phyloP scores from a whole-genome alignment of 2,113 vertebrate genomes.

The Eulacestoma nigropectus region DNA sequence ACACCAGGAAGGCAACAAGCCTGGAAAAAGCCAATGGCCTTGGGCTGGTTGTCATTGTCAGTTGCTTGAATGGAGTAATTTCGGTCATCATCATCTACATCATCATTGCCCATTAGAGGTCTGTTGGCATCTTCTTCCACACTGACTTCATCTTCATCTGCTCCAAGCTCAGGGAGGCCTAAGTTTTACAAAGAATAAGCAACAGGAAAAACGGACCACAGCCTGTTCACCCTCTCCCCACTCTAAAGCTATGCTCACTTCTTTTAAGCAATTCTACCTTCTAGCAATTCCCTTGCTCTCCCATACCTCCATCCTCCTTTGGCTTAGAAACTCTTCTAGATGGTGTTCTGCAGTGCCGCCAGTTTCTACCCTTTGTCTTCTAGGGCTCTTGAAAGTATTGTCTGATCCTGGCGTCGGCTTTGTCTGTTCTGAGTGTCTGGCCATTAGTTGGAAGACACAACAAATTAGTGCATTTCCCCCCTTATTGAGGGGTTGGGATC shows the following conservation, averaged over 20 bases:
- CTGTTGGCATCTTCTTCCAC: constrained; percentile 80
- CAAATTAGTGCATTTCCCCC: constrained; percentile 49
- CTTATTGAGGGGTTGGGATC: neutral
- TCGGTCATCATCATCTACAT: constrained; percentile 71
- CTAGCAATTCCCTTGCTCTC: constrained; percentile 31
- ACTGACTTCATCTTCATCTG: constrained; percentile 26
- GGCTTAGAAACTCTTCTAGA: constrained; percentile 58
- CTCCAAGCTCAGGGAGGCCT: constrained; percentile 72
- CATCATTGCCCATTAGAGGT: constrained; percentile 81
- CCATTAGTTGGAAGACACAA: constrained; percentile 64
- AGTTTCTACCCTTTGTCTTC: constrained; percentile 60
- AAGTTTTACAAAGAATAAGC: neutral
- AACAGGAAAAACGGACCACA: neutral
- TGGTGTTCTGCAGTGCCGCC: constrained; percentile 33
- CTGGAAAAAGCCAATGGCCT: constrained; percentile 84
- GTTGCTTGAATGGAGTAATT: constrained; percentile 74
- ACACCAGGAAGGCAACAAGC: constrained; percentile 94
- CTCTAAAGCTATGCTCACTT: neutral
- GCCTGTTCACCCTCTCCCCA: neutral
- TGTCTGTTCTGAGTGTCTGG: constrained; percentile 61
- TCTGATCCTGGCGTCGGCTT: constrained; percentile 36
- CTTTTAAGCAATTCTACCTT: constrained; percentile 21
- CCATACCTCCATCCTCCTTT: constrained; percentile 55
- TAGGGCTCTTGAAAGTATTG: constrained; percentile 49
- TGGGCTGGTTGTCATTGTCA: neutral